Evolutionary conservation across 2,113 vertebrate species (phyloP), one percentile per base, ranked within the genome.

Genomic region (Catharus fuscescens): DNA sequence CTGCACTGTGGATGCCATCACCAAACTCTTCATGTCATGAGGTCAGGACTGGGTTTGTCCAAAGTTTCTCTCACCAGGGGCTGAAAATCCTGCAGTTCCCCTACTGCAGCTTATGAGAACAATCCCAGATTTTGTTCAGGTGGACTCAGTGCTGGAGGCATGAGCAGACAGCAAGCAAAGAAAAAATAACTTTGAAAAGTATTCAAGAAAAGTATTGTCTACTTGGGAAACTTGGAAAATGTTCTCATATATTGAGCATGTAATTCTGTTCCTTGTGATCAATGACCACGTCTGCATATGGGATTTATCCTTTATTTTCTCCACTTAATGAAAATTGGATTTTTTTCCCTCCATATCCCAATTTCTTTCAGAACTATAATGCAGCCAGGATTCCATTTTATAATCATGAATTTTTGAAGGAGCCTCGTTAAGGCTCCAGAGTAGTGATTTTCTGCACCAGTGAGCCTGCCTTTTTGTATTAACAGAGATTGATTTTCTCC

Each of bases 321-420:
- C 52, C 44, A 60, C 62, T 67, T 95, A 80, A 90, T 80, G 86
- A 91, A 95, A 94, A 91, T 88, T 66, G 66, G 84, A 77, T 80
- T 92, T 87, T 88, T 65, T 64, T 5, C 6, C 47, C 69, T 73
- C 61, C 67, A 32, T 88, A 88, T 74, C 67, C 67, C 67, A 60
- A 48, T 90, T 85, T 88, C 56, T 88, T 94, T 88, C 71, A 92
- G 90, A 73, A 80, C 85, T 83, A 64, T 48, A 88, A 86, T 66
- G 52, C 36, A 94, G 67, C 80, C 56, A 80, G 57, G 80, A 67
- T 94, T 95, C 72, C 79, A 90, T 93, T 95, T 84, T 86, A 74
- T 90, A 78, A 86, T 94, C 53, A 88, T 94, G 90, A 93, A 88
- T 97, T 93, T 96, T 96, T 96, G 94, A 96, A 96, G 82, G 89